Evolutionary conservation across 1,140 invertebrate genomes (phyloP), one percentile per base, ranked within the genome.

Genomic region (Pentalonia nigronervosa): DNA sequence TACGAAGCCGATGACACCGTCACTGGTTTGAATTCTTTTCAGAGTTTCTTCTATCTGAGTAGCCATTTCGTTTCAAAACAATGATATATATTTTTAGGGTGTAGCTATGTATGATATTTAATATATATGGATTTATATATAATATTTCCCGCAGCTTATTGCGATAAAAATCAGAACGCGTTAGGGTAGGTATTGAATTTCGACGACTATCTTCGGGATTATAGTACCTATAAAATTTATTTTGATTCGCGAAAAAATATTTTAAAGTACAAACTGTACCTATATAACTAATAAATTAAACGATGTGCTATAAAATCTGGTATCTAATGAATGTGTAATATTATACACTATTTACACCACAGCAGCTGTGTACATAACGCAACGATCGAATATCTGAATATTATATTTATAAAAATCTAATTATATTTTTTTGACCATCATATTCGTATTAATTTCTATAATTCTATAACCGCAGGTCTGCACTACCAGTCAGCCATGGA

Each of bases 1-100:
- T 95, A 99, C 98, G 90, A 98, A 97, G 94, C 99, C 99, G 95
- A 98, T 97, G 87, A 99, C 99, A 94, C 99, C 99, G 96, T 99
- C 99, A 95, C 99, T 98, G 87, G 97, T 97, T 95, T 98, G 98
- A 95, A 99, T 99, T 94, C 99, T 96, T 96, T 99, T 99, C 95
- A 99, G 96, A 23, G 98, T 99, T 96, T 99, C 99, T 96, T 99
- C 99, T 48, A 99, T 98, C 97, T 99, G 99, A 97, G 97, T 9
- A 98, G 94, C 67, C 94, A 94, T 94, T 90, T 45, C 47, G 45
- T 36, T 25, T 91, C 47, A 86, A n/a, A 67, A 76, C 14, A n/a
- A n/a, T 76, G 14, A 17, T n/a, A n/a, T 67, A 67, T n/a, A 7
- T 3, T 21, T 11, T 8, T 14, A 17, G 48, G 48, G 11, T 60